These are phyloP conservation scores for Cancer borealis DNA, from an alignment of 2,888 invertebrate species.

Conservation along the genomic window DNA sequence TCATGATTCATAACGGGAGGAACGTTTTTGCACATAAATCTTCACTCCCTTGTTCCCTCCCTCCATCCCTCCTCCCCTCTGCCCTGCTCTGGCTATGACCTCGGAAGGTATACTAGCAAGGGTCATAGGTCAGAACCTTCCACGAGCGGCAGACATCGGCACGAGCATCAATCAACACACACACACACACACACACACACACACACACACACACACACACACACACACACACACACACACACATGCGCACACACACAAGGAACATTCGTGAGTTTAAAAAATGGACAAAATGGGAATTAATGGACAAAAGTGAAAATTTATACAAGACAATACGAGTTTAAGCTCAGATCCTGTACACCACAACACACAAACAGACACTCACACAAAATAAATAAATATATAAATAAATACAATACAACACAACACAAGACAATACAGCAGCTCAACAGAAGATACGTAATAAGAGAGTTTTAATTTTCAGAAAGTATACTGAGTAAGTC, in stretches of 20 bases:
- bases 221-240: too few species aligned
- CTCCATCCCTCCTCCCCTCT: background rate
- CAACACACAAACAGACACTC: too few species aligned
- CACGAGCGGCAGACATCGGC: background rate
- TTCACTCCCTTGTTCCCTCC: background rate
- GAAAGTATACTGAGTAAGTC: background rate
- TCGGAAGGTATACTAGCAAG: background rate
- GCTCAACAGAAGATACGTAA: background rate
- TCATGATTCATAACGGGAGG: background rate
- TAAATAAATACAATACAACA: too few species aligned
- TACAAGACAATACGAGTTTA: too few species aligned
- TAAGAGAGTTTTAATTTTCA: constrained; percentile 30
- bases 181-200: too few species aligned
- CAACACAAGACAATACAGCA: background rate
- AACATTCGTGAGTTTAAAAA: too few species aligned
- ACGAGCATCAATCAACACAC: constrained; percentile 11
- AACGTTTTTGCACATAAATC: background rate
- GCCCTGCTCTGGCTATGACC: background rate
- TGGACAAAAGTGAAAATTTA: too few species aligned
- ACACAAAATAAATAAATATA: too few species aligned
- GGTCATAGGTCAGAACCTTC: background rate
- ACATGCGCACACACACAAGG: background rate
- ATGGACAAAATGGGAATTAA: too few species aligned
- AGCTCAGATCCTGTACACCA: too few species aligned
- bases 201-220: too few species aligned